phyloP scores from a whole-genome alignment of 1,140 invertebrate species.

The Brachionus paranguensis region DNA sequence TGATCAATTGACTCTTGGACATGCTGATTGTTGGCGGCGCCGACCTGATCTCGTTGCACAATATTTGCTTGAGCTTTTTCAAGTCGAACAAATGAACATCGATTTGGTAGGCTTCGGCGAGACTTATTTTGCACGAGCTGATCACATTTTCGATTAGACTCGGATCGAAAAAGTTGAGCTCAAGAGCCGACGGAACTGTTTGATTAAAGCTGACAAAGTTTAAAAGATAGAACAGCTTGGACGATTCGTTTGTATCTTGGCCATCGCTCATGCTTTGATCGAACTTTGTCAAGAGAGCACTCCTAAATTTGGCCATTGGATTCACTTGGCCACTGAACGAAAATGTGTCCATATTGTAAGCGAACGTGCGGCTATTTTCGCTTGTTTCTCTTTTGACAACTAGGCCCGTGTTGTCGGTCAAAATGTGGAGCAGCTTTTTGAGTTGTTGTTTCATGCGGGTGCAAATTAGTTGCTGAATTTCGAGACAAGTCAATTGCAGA shows the following conservation, averaged over 20 bases:
- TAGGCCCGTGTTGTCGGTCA: neutral
- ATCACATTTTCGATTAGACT: conserved; percentile 30
- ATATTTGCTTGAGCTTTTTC: neutral
- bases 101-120: neutral
- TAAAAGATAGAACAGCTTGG: neutral
- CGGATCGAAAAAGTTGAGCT: conserved; percentile 19
- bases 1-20: neutral
- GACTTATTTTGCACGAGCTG: neutral
- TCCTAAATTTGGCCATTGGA: neutral
- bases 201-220: neutral
- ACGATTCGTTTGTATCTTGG: neutral
- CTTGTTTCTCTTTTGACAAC: neutral
- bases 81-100: conserved; percentile 16
- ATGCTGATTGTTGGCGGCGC: neutral
- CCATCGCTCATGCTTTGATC: neutral
- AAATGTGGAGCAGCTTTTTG: neutral
- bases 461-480: conserved; percentile 7
- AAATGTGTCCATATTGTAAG: neutral
- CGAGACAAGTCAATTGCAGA: neutral
- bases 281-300: neutral
- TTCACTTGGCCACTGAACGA: neutral
- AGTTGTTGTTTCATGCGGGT: neutral
- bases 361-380: neutral
- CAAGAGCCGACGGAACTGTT: neutral
- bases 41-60: conserved; percentile 1